Base-by-base conservation (phyloP, 2,113 vertebrate genomes). In the Entelurus aequoreus region DNA sequence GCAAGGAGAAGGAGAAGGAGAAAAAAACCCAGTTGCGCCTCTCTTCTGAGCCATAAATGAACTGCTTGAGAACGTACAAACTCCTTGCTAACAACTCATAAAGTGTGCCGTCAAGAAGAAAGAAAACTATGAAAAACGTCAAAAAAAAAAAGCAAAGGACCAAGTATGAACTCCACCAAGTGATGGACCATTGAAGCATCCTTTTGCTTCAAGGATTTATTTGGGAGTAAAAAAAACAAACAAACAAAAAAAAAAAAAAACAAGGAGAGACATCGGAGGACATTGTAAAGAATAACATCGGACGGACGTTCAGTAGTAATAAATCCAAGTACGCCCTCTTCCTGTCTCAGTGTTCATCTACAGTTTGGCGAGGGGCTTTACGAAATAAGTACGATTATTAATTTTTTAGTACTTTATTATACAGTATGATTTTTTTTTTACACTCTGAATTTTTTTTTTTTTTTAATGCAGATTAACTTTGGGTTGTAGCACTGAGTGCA, bases 361-460 rank as follows among this genome's bases (percentile, higher is more conserved):
- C 91, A 91, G 90, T 84, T 62, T 87, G 92, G 84, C 44, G 84
- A 85, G 83, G 80, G 79, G 92, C 90, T 84, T 78, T 86, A 87
- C 80, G 46, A 87, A 80, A 88, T 72, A 80, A 86, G 87, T 87
- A 81, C 79, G 93, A 90, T 90, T 88, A 88, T 94, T 91, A 88
- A 93, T 96, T 97, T 97, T 94, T 93, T 96, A 95, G 94, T 94
- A 94, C 93, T 97, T 94, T 95, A 97, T 94, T 92, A 96, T 94
- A 93, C 93, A 92, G 92, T 93, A 92, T 95, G 93, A 90, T 96
- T 96, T 48, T 55, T 16, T 42, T 56, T 82, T 81, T 92, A 92
- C 93, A 57, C 92, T 87, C 91, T 92, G 87, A 90, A 90, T 89
- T 93, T 83, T 88, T 89, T 73, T 77, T 90, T 91, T 81, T 90